Conservation (phyloP, 23 tunicate genomes). For the Clavelina lepadiformis region DNA sequence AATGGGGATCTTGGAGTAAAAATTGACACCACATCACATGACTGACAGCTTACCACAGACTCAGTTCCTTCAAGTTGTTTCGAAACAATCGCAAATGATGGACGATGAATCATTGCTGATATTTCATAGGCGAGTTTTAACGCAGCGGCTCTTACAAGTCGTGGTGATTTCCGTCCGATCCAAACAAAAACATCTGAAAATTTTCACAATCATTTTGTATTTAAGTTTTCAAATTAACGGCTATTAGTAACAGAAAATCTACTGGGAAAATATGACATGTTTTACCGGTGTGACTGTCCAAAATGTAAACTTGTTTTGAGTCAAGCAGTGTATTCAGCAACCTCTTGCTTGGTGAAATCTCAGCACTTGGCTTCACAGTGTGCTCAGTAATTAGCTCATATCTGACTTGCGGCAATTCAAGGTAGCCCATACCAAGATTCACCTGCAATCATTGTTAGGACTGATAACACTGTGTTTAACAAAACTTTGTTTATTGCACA, state of each 20-base stretch:
- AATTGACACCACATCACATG: no score
- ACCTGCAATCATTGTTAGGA: conserved; percentile 64
- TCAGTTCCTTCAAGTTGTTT: conserved; percentile 92
- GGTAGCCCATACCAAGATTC: conserved; percentile 92
- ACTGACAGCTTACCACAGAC: conserved; percentile 67
- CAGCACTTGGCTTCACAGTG: conserved; percentile 51
- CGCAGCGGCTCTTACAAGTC: conserved; percentile 94
- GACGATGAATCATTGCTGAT: conserved; percentile 75
- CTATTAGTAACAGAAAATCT: not conserved
- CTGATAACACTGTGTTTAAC: no score
- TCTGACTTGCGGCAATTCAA: conserved; percentile 92
- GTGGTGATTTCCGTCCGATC: conserved; percentile 91
- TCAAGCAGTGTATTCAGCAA: conserved; percentile 66
- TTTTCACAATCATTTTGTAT: not conserved
- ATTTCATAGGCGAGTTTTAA: conserved; percentile 90
- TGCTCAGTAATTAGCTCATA: conserved; percentile 83
- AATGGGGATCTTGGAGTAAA: no score
- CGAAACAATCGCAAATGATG: conserved; percentile 75
- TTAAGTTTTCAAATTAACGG: not conserved
- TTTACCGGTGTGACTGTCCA: conserved; percentile 74
- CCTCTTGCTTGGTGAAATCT: conserved; percentile 61
- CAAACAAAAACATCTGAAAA: conserved; percentile 86
- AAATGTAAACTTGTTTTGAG: conserved; percentile 88
- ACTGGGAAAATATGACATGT: not conserved
- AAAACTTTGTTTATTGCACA: no score